Evolutionary conservation across 2,113 vertebrate species (phyloP).

Genomic region (Microcebus griseorufus): DNA sequence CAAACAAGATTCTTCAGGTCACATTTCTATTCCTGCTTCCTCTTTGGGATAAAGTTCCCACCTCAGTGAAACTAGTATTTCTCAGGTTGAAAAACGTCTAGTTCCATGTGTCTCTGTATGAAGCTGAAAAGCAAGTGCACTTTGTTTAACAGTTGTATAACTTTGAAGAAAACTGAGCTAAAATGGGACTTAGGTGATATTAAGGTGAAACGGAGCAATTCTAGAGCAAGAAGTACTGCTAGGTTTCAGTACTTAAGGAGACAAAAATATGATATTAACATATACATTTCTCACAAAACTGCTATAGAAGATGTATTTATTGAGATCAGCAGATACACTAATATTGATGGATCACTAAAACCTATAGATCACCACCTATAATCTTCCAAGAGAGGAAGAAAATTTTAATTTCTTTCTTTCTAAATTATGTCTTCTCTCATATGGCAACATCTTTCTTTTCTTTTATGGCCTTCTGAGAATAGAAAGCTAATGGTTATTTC

Average conservation of each 20-base stretch:
- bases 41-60: not conserved
- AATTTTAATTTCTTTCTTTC: constrained; percentile 32
- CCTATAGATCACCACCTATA: not conserved
- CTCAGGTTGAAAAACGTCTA: constrained; percentile 42
- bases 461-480: not conserved
- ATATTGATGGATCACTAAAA: constrained; percentile 33
- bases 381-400: constrained; percentile 4
- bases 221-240: constrained; percentile 32
- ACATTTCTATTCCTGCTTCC: not conserved
- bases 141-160: constrained; percentile 62
- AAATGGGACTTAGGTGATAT: constrained; percentile 57
- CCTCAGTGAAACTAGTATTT: constrained; percentile 24
- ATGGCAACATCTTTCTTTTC: not conserved
- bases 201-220: constrained; percentile 53
- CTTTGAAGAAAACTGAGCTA: constrained; percentile 64
- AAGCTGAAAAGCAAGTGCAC: constrained; percentile 55
- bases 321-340: constrained; percentile 15
- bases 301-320: not conserved
- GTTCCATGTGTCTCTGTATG: constrained; percentile 1
- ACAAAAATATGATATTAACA: constrained; percentile 44
- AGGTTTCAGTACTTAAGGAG: constrained; percentile 35
- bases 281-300: constrained; percentile 46
- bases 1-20: not conserved
- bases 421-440: constrained; percentile 10
- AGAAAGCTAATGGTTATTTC: not conserved